phyloP scores from a whole-genome alignment of 2,888 invertebrate genomes.

The Ametastegia equiseti region DNA sequence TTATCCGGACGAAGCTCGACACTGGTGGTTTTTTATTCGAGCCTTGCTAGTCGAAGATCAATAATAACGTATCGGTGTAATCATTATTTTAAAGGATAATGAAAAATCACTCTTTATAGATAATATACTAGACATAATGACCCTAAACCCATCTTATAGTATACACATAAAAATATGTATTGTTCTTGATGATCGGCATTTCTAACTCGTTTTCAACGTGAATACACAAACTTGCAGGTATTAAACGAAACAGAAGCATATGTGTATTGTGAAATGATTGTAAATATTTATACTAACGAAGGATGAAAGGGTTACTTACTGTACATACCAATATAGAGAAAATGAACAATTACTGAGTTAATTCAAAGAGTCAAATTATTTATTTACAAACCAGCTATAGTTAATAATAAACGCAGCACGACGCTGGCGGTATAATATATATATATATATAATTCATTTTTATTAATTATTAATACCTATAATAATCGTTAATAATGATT shows the following conservation, averaged over 20 bases:
- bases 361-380: constrained; percentile 75
- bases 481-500: constrained; percentile 61
- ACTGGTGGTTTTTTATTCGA: neutral
- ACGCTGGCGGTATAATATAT: constrained; percentile 68
- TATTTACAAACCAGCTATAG: constrained; percentile 75
- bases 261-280: too few species aligned
- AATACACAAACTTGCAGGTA: too few species aligned
- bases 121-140: neutral
- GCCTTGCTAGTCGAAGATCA: too few species aligned
- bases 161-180: too few species aligned
- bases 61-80: constrained; percentile 8
- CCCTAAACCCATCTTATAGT: too few species aligned
- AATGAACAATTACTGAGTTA: constrained; percentile 34
- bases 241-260: too few species aligned
- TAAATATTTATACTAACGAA: too few species aligned
- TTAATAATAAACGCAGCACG: constrained; percentile 72
- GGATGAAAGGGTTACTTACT: neutral
- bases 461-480: constrained; percentile 50
- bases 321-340: neutral
- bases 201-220: too few species aligned
- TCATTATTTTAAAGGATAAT: neutral
- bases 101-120: too few species aligned
- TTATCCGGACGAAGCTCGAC: constrained; percentile 21
- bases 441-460: constrained; percentile 58
- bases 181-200: too few species aligned